Evolutionary conservation across 2,888 invertebrate species (phyloP).

Genomic region (Bombylius major): DNA sequence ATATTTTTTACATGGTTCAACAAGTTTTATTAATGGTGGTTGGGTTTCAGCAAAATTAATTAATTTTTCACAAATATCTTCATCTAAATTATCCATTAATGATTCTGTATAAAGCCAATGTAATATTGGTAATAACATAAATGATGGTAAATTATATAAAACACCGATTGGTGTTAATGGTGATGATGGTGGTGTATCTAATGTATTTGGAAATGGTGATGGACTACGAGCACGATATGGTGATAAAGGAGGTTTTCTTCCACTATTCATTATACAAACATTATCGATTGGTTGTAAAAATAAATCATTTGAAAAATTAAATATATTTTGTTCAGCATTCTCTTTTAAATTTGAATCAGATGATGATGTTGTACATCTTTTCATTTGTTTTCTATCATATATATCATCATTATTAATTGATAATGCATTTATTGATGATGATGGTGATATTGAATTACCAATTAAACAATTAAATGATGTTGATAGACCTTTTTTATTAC

Average conservation of each 20-base stretch:
- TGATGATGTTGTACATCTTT: slow-evolving; percentile 22
- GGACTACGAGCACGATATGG: slow-evolving; percentile 30
- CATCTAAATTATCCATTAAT: slow-evolving; percentile 45
- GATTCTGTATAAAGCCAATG: slow-evolving; percentile 54
- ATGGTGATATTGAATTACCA: background rate
- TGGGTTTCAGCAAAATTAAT: slow-evolving; percentile 41
- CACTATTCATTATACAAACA: slow-evolving; percentile 17
- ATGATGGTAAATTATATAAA: slow-evolving; percentile 44
- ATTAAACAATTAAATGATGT: slow-evolving; percentile 29
- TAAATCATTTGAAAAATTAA: slow-evolving; percentile 30
- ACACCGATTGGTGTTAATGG: slow-evolving; percentile 40
- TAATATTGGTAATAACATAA: slow-evolving; percentile 46
- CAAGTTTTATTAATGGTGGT: slow-evolving; percentile 43
- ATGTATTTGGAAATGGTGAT: slow-evolving; percentile 26
- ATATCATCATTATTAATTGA: background rate
- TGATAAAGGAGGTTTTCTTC: slow-evolving; percentile 27
- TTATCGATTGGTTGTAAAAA: slow-evolving; percentile 21
- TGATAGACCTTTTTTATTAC: slow-evolving; percentile 19
- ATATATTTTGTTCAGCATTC: slow-evolving; percentile 26
- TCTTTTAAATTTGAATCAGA: slow-evolving; percentile 31
- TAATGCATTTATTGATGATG: background rate
- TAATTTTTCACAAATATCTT: slow-evolving; percentile 45
- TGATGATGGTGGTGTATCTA: slow-evolving; percentile 32
- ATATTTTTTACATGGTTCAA: slow-evolving; percentile 46
- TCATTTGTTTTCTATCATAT: background rate